Percentiles rank a stretch among this genome's conserved stretches.
These are phyloP conservation scores for Planococcus citri DNA, from an alignment of 1,140 invertebrate species.

Conservation along the genomic window DNA sequence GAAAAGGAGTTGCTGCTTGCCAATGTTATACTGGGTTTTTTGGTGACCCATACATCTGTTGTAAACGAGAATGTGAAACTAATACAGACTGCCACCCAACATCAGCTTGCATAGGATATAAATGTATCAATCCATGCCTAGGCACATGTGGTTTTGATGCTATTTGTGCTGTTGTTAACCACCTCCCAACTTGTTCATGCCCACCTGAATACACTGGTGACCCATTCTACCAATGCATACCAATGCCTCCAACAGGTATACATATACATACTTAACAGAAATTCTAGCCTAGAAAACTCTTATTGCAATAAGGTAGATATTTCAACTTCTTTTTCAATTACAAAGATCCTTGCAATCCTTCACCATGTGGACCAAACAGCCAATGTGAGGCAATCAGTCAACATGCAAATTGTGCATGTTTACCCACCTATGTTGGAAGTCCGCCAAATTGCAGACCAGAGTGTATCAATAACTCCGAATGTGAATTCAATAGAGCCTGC, in stretches of 20 bases:
- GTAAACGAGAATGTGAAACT: conserved; percentile 58
- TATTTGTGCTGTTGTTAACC: conserved; percentile 56
- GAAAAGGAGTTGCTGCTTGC: conserved; percentile 34
- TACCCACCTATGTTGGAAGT: conserved; percentile 40
- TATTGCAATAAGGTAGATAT: too few relatives aligned
- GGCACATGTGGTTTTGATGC: conserved; percentile 55
- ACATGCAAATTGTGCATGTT: conserved; percentile 43
- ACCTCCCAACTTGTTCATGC: conserved; percentile 59
- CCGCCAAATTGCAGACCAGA: conserved; percentile 42
- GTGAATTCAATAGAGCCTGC: conserved; percentile 42
- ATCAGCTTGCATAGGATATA: conserved; percentile 55
- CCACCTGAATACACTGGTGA: conserved; percentile 57
- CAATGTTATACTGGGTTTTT: conserved; percentile 36
- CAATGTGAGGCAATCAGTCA: conserved; percentile 41
- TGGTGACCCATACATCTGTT: conserved; percentile 39
- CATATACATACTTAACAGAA: not conserved
- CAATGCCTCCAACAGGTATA: conserved; percentile 36
- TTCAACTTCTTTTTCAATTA: too few relatives aligned
- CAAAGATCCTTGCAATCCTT: conserved; percentile 46
- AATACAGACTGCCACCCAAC: conserved; percentile 54
- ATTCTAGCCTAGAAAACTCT: too few relatives aligned
- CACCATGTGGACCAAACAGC: conserved; percentile 59
- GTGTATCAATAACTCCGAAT: conserved; percentile 44
- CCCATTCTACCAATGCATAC: conserved; percentile 55
- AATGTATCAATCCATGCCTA: conserved; percentile 56